Evolutionary conservation across 1,140 invertebrate genomes (phyloP), one percentile per base, ranked within the genome.

Genomic region (Drosophila athabasca): DNA sequence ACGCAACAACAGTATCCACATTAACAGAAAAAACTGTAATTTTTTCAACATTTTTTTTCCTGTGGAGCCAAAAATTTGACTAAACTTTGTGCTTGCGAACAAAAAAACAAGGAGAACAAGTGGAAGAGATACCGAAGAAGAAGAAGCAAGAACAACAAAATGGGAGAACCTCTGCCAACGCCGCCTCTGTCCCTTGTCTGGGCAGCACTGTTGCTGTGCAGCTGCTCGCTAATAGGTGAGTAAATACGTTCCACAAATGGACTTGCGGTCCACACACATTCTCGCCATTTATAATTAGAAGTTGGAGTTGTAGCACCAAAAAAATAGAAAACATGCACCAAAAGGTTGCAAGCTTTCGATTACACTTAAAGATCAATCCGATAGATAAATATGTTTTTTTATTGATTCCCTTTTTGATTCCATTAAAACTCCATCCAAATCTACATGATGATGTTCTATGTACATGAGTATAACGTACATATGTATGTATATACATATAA

Each of bases 201-300:
- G 53, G 74, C 35, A 39, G 11, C 65, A 19, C 45, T 78, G 41
- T 35, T 82, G 52, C 60, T 87, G 65, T 87, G 70, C 83, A 78
- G 81, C 78, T 75, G 82, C 52, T 82, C 76, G 61, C 78, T 81
- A 78, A 82, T 87, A 78, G 82, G 82, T 87, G 60, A 87, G 82
- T 85, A 45, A 39, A 39, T 39, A 39, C 11, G 35, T 39, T 39
- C 35, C 35, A 39, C 35, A 39, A 39, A 13, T 39, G 35, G 4
- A 39, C 35, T 39, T 39, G 35, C 35, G 4, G 11, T 39, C 35
- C 35, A 39, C 35, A 8, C 17, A 49, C 59, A 24, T 26, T 29
- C n/a, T 22, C 41, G 29, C 58, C 52, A 66, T 72, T 66, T 82
- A 87, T 87, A 82, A 82, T 87, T 81, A 81, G 69, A 75, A 67